Evolutionary conservation across 2,113 vertebrate species (phyloP).

Genomic region (Panthera tigris): DNA sequence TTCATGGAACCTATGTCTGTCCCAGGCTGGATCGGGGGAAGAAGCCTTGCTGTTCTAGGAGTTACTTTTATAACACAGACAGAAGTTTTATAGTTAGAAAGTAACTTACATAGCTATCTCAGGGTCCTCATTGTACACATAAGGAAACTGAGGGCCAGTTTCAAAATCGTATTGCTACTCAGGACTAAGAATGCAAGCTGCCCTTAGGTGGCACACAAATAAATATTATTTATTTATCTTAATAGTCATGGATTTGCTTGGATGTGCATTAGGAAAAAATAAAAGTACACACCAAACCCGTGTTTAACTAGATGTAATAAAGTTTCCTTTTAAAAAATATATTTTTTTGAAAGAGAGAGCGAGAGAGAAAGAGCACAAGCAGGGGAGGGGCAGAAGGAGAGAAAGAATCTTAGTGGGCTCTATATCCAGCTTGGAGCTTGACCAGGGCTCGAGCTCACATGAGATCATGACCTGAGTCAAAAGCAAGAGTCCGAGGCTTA

Average conservation of each 20-base stretch:
- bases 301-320: not conserved
- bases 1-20: not conserved
- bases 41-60: not conserved
- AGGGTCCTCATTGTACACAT: not conserved
- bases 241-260: not conserved
- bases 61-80: not conserved
- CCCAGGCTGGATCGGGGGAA: not conserved
- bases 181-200: not conserved
- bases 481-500: no score
- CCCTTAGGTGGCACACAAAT: not conserved
- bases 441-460: no score
- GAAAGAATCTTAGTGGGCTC: no score
- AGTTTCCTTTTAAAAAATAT: not conserved
- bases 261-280: not conserved
- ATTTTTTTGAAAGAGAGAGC: no score
- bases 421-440: no score
- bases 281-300: not conserved
- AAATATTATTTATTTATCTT: not conserved
- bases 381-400: no score
- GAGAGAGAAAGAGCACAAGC: no score
- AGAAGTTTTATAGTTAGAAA: conserved; percentile 11
- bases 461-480: no score
- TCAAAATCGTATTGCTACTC: not conserved
- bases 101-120: not conserved
- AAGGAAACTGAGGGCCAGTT: not conserved